Evolutionary conservation across 2,113 vertebrate genomes (phyloP), one percentile per base, ranked within the genome.

Genomic region (Haemorhous mexicanus): DNA sequence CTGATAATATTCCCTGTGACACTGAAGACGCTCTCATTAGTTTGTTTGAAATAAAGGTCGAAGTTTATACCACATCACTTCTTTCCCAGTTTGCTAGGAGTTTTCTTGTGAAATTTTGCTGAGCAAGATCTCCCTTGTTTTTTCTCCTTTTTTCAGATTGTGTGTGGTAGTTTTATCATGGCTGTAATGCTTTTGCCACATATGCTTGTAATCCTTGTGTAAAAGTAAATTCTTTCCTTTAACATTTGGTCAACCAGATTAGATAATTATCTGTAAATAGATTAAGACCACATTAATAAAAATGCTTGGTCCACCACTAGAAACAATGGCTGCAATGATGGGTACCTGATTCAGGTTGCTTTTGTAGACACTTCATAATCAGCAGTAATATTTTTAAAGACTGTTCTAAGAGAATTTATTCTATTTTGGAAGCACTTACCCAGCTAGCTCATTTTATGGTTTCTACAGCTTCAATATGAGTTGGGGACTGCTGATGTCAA

Each of bases 401-500:
- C 53, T 63, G 19, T 49, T 74, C 24, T 43, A 77, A 87, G 50
- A 68, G 39, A 84, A 94, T 52, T 59, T 67, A 30, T 84, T 94
- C 64, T 91, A 33, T 89, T 97, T 95, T 85, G 43, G 68, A 95
- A 93, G 74, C 55, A 86, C 16, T 92, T 89, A 86, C 37, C n/a
- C 78, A 26, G 56, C 46, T 93, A 67, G 7, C 30, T 93, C 58
- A 84, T 67, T 80, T 32, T 32, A 16, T 76, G 13, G 52, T 62
- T 53, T 94, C 24, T 43, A 8, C 28, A 74, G 7, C 2, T 1
- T 32, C 37, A 43, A 16, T 64, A 39, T 39, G 32, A 87, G 15
- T 39, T 85, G 78, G n/a, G 59, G 41, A 49, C 41, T 74, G 27
- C 66, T 56, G 59, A 69, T 56, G 91, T 67, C 53, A 92, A 91